A percentile compares a stretch with the other conserved stretches of the same genome.
phyloP scores from a whole-genome alignment of 2,797 vertebrate genomes.

The Falco concolor region DNA sequence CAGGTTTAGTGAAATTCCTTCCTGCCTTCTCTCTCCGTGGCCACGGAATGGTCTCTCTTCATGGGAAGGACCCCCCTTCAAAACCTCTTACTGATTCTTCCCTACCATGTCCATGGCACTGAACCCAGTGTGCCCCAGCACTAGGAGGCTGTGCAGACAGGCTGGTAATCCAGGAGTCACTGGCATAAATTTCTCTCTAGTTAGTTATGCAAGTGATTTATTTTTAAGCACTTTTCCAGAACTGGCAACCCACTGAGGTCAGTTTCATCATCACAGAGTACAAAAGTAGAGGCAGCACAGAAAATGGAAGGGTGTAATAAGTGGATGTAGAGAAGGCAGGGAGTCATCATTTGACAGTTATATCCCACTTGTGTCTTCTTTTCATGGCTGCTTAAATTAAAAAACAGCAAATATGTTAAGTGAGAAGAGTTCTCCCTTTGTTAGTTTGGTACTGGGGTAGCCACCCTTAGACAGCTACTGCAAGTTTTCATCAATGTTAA shows the following conservation, averaged over 20 bases:
- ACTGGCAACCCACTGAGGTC: neutral
- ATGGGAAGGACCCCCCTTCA: neutral
- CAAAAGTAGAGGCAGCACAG: neutral
- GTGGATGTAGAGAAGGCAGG: neutral
- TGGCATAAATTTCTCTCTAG: neutral
- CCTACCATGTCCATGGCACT: neutral
- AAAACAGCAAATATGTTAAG: neutral
- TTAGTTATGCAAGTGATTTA: neutral
- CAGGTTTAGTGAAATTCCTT: neutral
- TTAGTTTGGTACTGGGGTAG: neutral
- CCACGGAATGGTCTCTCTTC: neutral
- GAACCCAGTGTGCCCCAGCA: neutral
- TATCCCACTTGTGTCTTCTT: neutral
- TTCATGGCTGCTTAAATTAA: neutral
- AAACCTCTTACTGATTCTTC: neutral
- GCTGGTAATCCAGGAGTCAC: neutral
- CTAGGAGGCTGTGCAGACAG: neutral
- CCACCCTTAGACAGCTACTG: neutral
- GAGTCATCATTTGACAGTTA: neutral
- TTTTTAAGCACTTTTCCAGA: neutral
- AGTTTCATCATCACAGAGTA: neutral
- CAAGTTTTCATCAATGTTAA: neutral
- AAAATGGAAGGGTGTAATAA: neutral
- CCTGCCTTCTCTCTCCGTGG: neutral
- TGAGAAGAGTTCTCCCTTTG: neutral